Percentiles rank a stretch among this genome's conserved stretches.
phyloP scores from a whole-genome alignment of 2,888 invertebrate genomes.

The Brassicogethes aeneus region DNA sequence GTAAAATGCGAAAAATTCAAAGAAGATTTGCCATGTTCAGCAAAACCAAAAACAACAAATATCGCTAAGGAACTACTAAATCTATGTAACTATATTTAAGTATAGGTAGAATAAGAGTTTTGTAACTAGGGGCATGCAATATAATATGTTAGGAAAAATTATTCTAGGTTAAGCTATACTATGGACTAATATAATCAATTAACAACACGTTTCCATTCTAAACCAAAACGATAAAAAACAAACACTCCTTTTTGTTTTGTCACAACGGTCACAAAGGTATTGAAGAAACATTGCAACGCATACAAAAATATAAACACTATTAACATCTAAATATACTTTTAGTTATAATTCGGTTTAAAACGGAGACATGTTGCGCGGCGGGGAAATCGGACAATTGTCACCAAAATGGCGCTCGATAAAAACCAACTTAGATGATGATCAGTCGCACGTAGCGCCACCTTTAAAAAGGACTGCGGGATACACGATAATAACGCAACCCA shows the following conservation, averaged over 20 bases:
- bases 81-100: constrained; percentile 35
- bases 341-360: too few relatives aligned
- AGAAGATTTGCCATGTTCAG: not conserved
- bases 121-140: constrained; percentile 40
- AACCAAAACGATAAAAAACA: too few relatives aligned
- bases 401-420: too few relatives aligned
- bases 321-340: too few relatives aligned
- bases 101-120: constrained; percentile 33
- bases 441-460: not conserved
- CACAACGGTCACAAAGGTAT: too few relatives aligned
- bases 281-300: too few relatives aligned
- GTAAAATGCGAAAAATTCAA: constrained; percentile 10
- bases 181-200: constrained; percentile 36
- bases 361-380: too few relatives aligned
- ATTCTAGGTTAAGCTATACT: constrained; percentile 39
- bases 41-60: constrained; percentile 10
- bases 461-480: not conserved
- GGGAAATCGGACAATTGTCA: constrained; percentile 16
- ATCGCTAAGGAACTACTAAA: constrained; percentile 34
- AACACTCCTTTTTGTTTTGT: too few relatives aligned
- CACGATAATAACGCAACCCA: constrained; percentile 34
- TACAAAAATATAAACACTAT: too few relatives aligned
- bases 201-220: constrained; percentile 16
- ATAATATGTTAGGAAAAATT: constrained; percentile 39
- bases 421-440: not conserved